Base-by-base conservation (phyloP, 2,113 vertebrate genomes). In the Sula dactylatra region DNA sequence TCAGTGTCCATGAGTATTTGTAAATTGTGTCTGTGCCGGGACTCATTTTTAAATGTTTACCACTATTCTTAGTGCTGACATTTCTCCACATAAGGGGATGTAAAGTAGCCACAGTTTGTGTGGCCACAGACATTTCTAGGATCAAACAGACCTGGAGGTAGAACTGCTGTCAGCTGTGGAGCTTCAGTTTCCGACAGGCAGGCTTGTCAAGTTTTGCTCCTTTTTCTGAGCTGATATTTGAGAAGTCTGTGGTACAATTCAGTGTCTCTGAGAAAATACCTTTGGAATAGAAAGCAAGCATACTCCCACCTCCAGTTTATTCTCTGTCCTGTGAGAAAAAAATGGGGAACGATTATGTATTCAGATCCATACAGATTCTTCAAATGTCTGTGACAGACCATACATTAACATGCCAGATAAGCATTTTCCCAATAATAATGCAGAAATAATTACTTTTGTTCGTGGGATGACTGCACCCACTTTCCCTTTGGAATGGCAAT, bases 31-130 rank as follows among this genome's bases (percentile, higher is more conserved):
- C 26, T 50, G 14, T 50, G 4, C 22, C 54, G 24, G 25, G 19
- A 40, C 34, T 88, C 22, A 8, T 26, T 54, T 62, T 20, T 65
- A n/a, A 40, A 25, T 38, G 26, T 82, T 82, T 31, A 1, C 13
- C 18, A 3, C 19, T 54, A 31, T 10, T 49, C 2, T 2, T 36
- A 16, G 18, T 24, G 50, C 40, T 69, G 54, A 26, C 14, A 0
- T 8, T 20, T 25, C 34, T 59, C 29, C 25, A 2, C 3, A 1
- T 13, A 14, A 34, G 55, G 59, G 18, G 8, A 7, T 22, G 0
- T 6, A 25, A 52, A 42, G 67, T 20, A 65, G 65, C 50, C 73
- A 20, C 29, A 15, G n/a, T 27, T 59, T 0, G 2, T 1, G 1
- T 27, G 59, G 45, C 29, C 31, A 9, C 6, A 6, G 40, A 3